These are phyloP conservation scores for Xylota segnis DNA, from an alignment of 2,888 invertebrate species.

Conservation along the genomic window DNA sequence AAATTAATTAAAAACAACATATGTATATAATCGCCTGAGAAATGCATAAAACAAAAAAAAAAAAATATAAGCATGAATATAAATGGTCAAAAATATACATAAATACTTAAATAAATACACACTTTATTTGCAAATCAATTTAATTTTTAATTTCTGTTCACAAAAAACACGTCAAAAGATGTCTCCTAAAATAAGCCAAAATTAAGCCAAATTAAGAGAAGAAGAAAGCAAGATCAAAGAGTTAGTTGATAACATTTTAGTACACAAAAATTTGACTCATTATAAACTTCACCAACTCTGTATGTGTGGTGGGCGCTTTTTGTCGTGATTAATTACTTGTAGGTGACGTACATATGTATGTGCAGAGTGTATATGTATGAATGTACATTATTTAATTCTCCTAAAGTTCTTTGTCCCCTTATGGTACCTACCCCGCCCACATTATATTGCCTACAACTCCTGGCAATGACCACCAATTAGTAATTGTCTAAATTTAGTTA, in stretches of 20 bases:
- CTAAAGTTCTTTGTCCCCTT: too few species aligned
- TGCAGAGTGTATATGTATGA: too few species aligned
- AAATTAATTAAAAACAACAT: conserved; percentile 24
- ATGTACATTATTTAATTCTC: too few species aligned
- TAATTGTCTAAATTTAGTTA: too few species aligned
- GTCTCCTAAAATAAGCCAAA: neutral
- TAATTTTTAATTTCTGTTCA: neutral
- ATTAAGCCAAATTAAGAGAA: neutral
- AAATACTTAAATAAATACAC: conserved; percentile 16
- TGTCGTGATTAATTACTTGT: too few species aligned
- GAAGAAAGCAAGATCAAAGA: neutral
- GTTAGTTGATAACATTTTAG: neutral
- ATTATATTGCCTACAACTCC: too few species aligned
- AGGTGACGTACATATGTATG: too few species aligned
- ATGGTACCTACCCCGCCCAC: too few species aligned
- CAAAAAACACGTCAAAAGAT: neutral
- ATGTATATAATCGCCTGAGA: conserved; percentile 21
- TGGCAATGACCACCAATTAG: too few species aligned
- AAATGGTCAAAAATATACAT: conserved; percentile 43
- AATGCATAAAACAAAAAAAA: conserved; percentile 15
- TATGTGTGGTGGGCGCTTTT: too few species aligned
- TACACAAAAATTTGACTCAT: too few species aligned
- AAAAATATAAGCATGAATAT: conserved; percentile 22
- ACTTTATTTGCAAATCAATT: neutral
- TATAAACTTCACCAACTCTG: too few species aligned